Base-by-base conservation (phyloP, 2,113 vertebrate species). In the Tetrao urogallus region DNA sequence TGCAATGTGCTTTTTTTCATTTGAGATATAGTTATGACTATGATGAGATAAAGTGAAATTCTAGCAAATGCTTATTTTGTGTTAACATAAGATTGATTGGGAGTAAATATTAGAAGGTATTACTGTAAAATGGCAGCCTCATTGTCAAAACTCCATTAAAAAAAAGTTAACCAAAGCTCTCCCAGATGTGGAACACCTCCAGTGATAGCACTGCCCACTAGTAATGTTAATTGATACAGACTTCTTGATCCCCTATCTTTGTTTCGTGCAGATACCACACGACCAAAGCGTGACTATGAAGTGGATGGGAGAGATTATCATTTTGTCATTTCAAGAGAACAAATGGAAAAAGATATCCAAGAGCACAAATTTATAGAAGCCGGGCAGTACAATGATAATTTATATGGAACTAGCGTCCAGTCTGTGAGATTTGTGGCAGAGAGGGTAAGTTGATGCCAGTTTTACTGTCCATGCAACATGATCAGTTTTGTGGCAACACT, bases 351-450 rank as follows among this genome's bases (percentile, higher is more conserved):
- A 93, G 99, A 99, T 92, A 99, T 99, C 86, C 99, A 99, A 98
- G 99, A 99, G 98, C 99, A 99, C 98, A 99, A 99, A 97, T 99
- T 99, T 96, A 99, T 99, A 74, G 99, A 99, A 97, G 99, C 99
- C 4, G 99, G 99, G 89, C 99, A 99, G 96, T 99, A 99, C 97
- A 99, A 99, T 12, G 99, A 99, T 95, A 99, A 99, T 95, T 98
- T 99, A 82, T 99, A 99, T 40, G 99, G 99, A 79, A 99, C 99
- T 40, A 99, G 99, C 30, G 99, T 99, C 96, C 99, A 99, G 92
- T 99, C 99, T 61, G 99, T 99, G 92, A 98, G 98, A 98, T 99
- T 99, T 27, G 99, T 99, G 96, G 99, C 99, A 71, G 99, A 99
- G 96, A 98, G 99, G 98, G 99, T 99, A 97, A 90, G 98, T 97